phyloP scores from a whole-genome alignment of 37 sponge, comb jelly and placozoan species.

The Petrosia ficiformis region DNA sequence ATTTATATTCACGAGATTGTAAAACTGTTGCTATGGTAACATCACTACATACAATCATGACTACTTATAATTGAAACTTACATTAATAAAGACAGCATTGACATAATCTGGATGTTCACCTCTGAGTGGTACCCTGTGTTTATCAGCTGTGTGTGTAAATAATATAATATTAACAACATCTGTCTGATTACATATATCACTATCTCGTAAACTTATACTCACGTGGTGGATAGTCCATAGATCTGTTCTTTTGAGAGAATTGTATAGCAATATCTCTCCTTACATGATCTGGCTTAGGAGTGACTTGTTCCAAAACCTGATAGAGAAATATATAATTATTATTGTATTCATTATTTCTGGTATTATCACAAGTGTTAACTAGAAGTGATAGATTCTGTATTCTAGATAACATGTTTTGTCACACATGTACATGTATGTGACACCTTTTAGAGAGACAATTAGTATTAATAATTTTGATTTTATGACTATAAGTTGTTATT shows the following conservation, averaged over 20 bases:
- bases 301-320: constrained; percentile 30
- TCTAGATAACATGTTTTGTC: too few relatives aligned
- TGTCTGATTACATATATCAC: too few relatives aligned
- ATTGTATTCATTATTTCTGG: not conserved
- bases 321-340: not conserved
- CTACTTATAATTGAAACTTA: constrained; percentile 1
- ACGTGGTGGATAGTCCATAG: constrained; percentile 33
- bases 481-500: too few relatives aligned
- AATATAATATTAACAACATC: too few relatives aligned
- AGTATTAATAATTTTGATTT: too few relatives aligned
- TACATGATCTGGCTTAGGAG: not conserved
- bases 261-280: constrained; percentile 6
- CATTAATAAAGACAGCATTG: constrained; percentile 34
- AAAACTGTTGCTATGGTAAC: not conserved
- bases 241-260: constrained; percentile 6
- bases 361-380: too few relatives aligned
- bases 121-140: not conserved
- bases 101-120: constrained; percentile 17
- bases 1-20: too few relatives aligned
- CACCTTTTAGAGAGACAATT: too few relatives aligned
- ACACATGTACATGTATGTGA: too few relatives aligned
- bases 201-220: not conserved
- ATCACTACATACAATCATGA: not conserved
- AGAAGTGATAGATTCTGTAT: too few relatives aligned
- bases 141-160: not conserved